A percentile compares a stretch with the other conserved stretches of the same genome.
Evolutionary conservation across 1,140 invertebrate genomes (phyloP).

Genomic region (Anoplolepis gracilipes): DNA sequence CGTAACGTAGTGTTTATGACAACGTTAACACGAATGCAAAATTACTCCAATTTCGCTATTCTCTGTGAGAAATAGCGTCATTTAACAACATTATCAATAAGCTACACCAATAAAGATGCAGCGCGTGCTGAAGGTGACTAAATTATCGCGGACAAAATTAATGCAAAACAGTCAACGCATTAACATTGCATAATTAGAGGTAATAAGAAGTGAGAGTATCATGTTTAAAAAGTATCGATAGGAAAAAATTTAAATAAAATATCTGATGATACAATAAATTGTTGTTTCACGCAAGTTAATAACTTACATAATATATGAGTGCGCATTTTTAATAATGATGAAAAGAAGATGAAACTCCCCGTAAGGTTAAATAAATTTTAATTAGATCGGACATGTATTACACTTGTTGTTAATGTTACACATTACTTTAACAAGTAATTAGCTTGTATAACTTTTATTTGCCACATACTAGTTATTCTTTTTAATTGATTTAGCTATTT

Average conservation of each 20-base stretch:
- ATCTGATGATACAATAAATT: neutral
- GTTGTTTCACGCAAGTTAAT: neutral
- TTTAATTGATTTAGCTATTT: neutral
- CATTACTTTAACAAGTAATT: neutral
- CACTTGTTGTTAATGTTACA: neutral
- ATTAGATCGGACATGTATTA: neutral
- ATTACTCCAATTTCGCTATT: conserved; percentile 29
- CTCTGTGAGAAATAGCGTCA: neutral
- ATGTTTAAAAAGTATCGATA: neutral
- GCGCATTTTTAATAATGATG: neutral
- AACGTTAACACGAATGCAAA: conserved; percentile 21
- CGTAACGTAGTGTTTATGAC: conserved; percentile 39
- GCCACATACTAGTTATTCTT: neutral
- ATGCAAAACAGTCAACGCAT: neutral
- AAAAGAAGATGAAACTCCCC: neutral
- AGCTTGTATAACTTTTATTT: neutral
- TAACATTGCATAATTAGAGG: neutral
- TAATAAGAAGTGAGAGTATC: neutral
- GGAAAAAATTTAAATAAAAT: neutral
- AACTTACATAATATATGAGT: neutral
- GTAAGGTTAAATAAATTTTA: neutral
- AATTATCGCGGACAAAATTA: neutral
- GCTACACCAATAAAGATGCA: neutral
- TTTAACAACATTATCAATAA: conserved; percentile 14
- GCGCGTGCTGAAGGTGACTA: neutral